These are phyloP conservation scores for Actinemys pallida DNA, from an alignment of 2,113 vertebrate species.

Conservation along the genomic window DNA sequence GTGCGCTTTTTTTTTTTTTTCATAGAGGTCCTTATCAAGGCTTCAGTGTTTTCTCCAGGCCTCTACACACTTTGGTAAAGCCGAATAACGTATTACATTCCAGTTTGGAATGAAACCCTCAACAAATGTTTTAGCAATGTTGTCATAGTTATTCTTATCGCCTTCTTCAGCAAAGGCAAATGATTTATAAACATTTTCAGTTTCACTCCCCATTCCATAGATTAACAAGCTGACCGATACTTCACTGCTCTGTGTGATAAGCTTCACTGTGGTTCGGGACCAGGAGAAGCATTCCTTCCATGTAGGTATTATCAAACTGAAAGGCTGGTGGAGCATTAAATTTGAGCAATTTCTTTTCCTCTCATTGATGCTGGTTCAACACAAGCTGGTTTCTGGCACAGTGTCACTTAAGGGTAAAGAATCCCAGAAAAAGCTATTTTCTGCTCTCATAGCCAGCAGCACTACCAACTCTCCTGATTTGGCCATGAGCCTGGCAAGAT, in stretches of 20 bases:
- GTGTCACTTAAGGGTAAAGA: conserved; percentile 3
- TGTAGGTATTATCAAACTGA: not conserved
- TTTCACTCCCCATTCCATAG: conserved; percentile 54
- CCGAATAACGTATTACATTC: not conserved
- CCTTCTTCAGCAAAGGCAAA: conserved; percentile 64
- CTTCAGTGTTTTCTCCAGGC: not conserved
- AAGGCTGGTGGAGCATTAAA: conserved; percentile 31
- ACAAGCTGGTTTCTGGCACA: conserved; percentile 57
- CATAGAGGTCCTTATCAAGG: not conserved
- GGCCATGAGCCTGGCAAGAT: not conserved
- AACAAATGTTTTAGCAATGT: conserved; percentile 48
- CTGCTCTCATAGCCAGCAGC: not conserved
- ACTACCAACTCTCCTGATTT: not conserved
- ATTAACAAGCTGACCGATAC: conserved; percentile 41
- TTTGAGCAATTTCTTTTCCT: conserved; percentile 43
- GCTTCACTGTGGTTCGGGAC: conserved; percentile 22
- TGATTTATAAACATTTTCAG: conserved; percentile 66
- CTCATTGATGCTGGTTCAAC: conserved; percentile 21
- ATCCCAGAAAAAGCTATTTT: not conserved
- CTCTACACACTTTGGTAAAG: not conserved
- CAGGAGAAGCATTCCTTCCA: conserved; percentile 48
- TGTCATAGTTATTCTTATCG: conserved; percentile 71
- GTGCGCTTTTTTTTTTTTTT: not conserved
- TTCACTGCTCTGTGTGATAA: conserved; percentile 55
- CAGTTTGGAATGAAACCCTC: conserved; percentile 19